Percentiles rank a stretch among this genome's conserved stretches.
Evolutionary conservation across 2,888 invertebrate species (phyloP).

Genomic region (Eupithecia insigniata): DNA sequence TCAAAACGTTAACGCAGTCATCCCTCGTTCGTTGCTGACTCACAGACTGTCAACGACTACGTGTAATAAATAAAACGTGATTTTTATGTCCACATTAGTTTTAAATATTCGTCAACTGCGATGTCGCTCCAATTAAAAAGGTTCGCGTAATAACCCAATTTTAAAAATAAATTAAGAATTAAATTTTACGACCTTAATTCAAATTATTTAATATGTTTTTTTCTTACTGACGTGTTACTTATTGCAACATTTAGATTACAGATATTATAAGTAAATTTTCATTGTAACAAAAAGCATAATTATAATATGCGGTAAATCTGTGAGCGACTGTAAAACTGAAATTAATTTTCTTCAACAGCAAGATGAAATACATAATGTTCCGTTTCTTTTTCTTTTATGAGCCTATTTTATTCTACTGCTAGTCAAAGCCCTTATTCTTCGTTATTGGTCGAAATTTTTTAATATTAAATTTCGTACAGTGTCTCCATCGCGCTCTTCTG

Average conservation of each 20-base stretch:
- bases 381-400: background rate
- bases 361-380: background rate
- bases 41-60: background rate
- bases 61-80: background rate
- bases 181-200: constrained; percentile 34
- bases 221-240: background rate
- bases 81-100: constrained; percentile 25
- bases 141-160: constrained; percentile 25
- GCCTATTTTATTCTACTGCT: background rate
- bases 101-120: constrained; percentile 31
- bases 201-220: constrained; percentile 14
- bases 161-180: constrained; percentile 38
- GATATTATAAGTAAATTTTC: background rate
- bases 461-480: background rate
- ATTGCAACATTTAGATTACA: background rate
- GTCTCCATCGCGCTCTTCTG: background rate
- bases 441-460: background rate
- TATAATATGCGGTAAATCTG: background rate
- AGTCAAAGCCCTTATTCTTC: background rate
- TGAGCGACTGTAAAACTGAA: background rate
- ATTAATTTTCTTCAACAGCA: background rate
- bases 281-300: background rate
- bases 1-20: background rate
- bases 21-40: background rate
- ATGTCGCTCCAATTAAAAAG: constrained; percentile 27